Conservation (phyloP, 2,888 invertebrate species). For the Amblyjoppa fuscipennis region DNA sequence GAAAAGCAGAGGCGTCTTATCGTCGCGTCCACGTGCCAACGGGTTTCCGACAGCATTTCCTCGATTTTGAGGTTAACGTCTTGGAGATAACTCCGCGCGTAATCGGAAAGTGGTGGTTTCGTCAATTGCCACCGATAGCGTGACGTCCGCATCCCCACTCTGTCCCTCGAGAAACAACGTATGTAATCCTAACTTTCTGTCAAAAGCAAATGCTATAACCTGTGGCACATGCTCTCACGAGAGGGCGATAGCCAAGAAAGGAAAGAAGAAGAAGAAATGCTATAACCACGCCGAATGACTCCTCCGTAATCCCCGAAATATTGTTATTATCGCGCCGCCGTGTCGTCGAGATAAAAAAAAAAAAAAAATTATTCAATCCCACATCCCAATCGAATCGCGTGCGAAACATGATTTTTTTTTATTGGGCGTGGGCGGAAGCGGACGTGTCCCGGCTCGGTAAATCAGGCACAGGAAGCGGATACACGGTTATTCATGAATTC, state of each 20-base stretch:
- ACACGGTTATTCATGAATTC: slow-evolving; percentile 74
- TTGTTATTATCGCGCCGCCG: slow-evolving; percentile 20
- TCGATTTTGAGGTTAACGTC: neutral
- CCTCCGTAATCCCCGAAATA: neutral
- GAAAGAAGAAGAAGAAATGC: too few species aligned
- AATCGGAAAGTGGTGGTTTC: slow-evolving; percentile 6
- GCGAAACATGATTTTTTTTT: slow-evolving; percentile 71
- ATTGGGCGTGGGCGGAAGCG: slow-evolving; percentile 75
- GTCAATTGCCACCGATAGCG: neutral
- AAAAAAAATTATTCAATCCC: slow-evolving; percentile 43
- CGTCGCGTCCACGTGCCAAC: neutral
- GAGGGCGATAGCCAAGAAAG: too few species aligned
- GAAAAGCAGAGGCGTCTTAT: slow-evolving; percentile 22
- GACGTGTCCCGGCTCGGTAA: slow-evolving; percentile 70
- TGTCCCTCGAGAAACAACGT: neutral
- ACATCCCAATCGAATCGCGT: slow-evolving; percentile 70
- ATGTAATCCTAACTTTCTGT: neutral
- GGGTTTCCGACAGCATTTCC: neutral
- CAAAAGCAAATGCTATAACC: neutral
- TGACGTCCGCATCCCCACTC: neutral
- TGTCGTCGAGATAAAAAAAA: slow-evolving; percentile 17
- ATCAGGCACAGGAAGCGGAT: slow-evolving; percentile 75
- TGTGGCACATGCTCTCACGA: too few species aligned
- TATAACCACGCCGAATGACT: neutral
- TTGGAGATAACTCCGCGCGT: neutral